Percentiles rank a stretch among this genome's conserved stretches.
Conservation (phyloP, 2,888 invertebrate genomes). For the Nephrotoma flavescens region DNA sequence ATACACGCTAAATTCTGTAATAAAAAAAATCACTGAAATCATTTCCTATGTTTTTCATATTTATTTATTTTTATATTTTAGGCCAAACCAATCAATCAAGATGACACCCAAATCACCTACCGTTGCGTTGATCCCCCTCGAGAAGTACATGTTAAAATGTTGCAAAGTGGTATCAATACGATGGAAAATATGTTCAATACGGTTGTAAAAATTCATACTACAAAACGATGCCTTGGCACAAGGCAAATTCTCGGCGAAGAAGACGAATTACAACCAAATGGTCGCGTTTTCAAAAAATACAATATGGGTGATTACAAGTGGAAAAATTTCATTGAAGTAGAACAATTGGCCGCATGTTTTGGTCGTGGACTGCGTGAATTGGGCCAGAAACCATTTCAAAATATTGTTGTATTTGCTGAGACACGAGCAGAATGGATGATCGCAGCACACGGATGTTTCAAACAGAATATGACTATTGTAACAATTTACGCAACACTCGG, state of each 20-base stretch:
- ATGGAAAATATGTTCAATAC: constrained; percentile 72
- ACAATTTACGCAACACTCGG: constrained; percentile 96
- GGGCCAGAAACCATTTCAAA: constrained; percentile 55
- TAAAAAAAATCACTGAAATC: too few relatives aligned
- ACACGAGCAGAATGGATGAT: constrained; percentile 97
- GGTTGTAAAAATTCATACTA: constrained; percentile 56
- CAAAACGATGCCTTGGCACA: constrained; percentile 73
- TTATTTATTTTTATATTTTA: constrained; percentile 23
- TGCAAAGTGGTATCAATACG: constrained; percentile 62
- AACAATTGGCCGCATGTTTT: constrained; percentile 59
- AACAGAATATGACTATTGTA: constrained; percentile 86
- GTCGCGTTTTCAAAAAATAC: constrained; percentile 91
- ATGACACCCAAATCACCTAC: constrained; percentile 53
- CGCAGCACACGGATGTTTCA: constrained; percentile 90
- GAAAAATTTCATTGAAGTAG: constrained; percentile 64
- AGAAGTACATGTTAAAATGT: constrained; percentile 54
- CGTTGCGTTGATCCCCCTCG: constrained; percentile 55
- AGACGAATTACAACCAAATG: constrained; percentile 88
- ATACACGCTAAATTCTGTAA: too few relatives aligned
- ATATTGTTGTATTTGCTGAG: constrained; percentile 91
- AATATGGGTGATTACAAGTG: constrained; percentile 88
- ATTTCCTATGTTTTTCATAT: too few relatives aligned
- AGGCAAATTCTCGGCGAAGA: constrained; percentile 82
- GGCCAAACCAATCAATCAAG: constrained; percentile 54
- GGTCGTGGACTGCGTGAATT: constrained; percentile 71